Evolutionary conservation across 2,797 vertebrate genomes (phyloP).

Genomic region (Smutsia temminckii): DNA sequence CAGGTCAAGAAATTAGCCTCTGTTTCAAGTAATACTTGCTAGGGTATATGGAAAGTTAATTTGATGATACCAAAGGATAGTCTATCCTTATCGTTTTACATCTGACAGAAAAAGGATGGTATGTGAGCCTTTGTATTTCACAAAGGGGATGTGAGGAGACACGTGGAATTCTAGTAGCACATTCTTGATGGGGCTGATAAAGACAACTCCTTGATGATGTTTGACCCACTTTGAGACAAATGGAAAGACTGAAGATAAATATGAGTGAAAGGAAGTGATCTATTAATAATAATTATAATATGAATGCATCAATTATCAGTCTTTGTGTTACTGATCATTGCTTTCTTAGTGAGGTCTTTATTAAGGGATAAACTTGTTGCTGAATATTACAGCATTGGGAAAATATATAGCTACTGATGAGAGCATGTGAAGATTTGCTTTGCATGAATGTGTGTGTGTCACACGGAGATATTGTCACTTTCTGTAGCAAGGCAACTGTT

Average conservation of each 20-base stretch:
- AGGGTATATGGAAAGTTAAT: neutral
- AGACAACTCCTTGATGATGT: neutral
- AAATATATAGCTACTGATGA: neutral
- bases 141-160: neutral
- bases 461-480: neutral
- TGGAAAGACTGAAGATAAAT: neutral
- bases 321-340: neutral
- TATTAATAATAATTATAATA: neutral
- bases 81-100: neutral
- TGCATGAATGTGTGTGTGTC: neutral
- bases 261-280: neutral
- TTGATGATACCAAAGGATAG: neutral
- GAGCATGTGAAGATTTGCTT: neutral
- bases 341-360: slow-evolving; percentile 5
- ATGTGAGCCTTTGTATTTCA: neutral
- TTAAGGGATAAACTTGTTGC: neutral
- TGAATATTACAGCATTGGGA: neutral
- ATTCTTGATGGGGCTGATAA: neutral
- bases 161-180: neutral
- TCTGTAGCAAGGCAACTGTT: neutral
- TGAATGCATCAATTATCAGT: neutral
- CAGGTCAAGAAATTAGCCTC: neutral
- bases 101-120: neutral
- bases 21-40: slow-evolving; percentile 23
- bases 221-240: neutral